Evolutionary conservation across 2,113 vertebrate species (phyloP), one percentile per base, ranked within the genome.

Genomic region (Hylia prasina): DNA sequence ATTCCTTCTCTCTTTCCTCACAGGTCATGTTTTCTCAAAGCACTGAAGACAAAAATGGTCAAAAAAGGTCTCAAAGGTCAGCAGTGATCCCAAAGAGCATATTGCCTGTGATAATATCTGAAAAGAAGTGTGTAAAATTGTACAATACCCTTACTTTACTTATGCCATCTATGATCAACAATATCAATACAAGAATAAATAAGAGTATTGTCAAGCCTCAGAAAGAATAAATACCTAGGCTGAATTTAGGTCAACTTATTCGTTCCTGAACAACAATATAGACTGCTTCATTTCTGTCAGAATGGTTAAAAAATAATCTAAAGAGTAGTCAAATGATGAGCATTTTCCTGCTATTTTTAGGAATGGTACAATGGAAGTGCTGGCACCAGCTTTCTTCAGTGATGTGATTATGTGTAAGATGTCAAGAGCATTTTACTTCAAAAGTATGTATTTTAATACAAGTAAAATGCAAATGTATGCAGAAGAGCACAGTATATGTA

Each of bases 401-500:
- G 70, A 87, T 70, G 61, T 57, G 66, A 73, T 73, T 73, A 87
- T 2, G 2, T 60, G 50, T 63, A 93, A 88, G 54, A 66, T 86
- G 81, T 86, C 95, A 96, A 82, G 64, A 94, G 48, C 64, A 80
- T 93, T 93, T 95, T 88, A 95, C 79, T 88, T 93, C 68, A 88
- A 11, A 90, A 71, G 72, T 81, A 78, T 44, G 1, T 77, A 68
- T 81, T 87, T 95, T 87, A 94, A 77, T 66, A 56, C 33, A 82
- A 94, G 90, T 66, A 92, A 95, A 92, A 96, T 90, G 89, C 87
- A 96, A 90, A 94, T 83, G 53, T 14, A 81, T 64, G 63, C 78
- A 92, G 57, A 92, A 73, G 57, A 89, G 89, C 47, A 80, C 7
- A 63, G 30, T 80, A 47, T 69, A 78, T 65, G 63, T 65, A 84